Evolutionary conservation across 2,797 vertebrate species (phyloP).

Genomic region (Scolopax rusticola): DNA sequence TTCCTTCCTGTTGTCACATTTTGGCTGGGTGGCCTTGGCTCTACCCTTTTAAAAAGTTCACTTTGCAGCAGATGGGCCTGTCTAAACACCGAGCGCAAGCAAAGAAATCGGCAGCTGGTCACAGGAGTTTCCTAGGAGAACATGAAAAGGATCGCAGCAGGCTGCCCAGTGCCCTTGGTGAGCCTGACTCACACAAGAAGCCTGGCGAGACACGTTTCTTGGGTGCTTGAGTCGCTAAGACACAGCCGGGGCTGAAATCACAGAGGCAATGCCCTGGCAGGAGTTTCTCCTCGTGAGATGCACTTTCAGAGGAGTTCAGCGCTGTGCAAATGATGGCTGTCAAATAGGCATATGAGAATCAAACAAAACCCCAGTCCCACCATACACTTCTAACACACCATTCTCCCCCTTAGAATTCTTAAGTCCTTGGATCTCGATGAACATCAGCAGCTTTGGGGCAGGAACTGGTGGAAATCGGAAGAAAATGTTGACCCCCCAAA

Average conservation of each 20-base stretch:
- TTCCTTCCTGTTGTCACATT: neutral
- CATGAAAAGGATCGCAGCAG: neutral
- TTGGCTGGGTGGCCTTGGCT: neutral
- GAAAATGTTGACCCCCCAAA: neutral
- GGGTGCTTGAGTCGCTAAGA: fast-evolving
- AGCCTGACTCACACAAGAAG: neutral
- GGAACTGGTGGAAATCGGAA: neutral
- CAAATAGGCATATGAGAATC: neutral
- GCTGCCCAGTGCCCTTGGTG: neutral
- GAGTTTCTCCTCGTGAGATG: neutral
- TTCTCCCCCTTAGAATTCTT: neutral
- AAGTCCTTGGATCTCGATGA: neutral
- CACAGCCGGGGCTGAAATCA: neutral
- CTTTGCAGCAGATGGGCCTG: neutral
- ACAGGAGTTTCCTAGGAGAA: slow-evolving; percentile 9
- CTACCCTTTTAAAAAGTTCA: neutral
- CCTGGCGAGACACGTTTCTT: neutral
- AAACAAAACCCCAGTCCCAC: neutral
- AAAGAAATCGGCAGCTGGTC: slow-evolving; percentile 6
- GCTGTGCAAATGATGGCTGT: neutral
- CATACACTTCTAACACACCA: fast-evolving
- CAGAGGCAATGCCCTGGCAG: neutral
- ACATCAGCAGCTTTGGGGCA: neutral
- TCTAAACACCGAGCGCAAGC: neutral
- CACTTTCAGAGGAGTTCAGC: neutral